Evolutionary conservation across 2,888 invertebrate species (phyloP).

Genomic region (Sarcophaga carnaria): DNA sequence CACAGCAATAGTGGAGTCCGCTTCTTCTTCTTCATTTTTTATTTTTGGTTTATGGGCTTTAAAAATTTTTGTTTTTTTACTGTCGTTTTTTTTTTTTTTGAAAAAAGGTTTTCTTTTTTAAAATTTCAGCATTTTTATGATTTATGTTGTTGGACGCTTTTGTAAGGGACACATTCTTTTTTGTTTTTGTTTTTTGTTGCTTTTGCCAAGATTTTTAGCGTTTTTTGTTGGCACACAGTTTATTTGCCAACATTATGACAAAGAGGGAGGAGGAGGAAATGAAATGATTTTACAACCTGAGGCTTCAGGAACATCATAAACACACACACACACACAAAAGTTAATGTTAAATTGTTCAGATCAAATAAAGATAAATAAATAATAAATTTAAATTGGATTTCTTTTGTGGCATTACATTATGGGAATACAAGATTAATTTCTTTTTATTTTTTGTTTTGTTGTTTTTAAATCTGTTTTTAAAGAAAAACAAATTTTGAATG

Average conservation of each 20-base stretch:
- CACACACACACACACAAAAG: not conserved
- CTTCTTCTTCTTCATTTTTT: conserved; percentile 35
- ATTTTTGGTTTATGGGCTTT: conserved; percentile 38
- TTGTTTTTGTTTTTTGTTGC: not conserved
- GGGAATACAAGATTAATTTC: too few relatives aligned
- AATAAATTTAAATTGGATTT: conserved; percentile 6
- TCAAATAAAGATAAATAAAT: not conserved
- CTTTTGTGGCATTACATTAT: not conserved
- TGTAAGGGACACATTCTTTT: conserved; percentile 6
- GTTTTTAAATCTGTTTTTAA: too few relatives aligned
- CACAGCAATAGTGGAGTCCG: conserved; percentile 8
- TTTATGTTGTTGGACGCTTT: conserved; percentile 39
- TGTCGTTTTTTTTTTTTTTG: not conserved
- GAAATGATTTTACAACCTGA: conserved; percentile 15
- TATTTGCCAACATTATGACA: not conserved
- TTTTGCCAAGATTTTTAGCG: conserved; percentile 4
- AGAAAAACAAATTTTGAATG: too few relatives aligned
- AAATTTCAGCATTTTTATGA: conserved; percentile 52
- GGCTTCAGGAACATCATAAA: conserved; percentile 5
- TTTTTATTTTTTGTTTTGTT: too few relatives aligned
- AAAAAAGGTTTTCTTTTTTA: conserved; percentile 30
- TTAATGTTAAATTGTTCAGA: not conserved
- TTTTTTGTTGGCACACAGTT: not conserved
- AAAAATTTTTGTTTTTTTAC: not conserved
- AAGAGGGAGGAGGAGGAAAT: not conserved